These are phyloP conservation scores for Apotomis turbidana DNA, from an alignment of 2,888 invertebrate genomes.

Conservation along the genomic window DNA sequence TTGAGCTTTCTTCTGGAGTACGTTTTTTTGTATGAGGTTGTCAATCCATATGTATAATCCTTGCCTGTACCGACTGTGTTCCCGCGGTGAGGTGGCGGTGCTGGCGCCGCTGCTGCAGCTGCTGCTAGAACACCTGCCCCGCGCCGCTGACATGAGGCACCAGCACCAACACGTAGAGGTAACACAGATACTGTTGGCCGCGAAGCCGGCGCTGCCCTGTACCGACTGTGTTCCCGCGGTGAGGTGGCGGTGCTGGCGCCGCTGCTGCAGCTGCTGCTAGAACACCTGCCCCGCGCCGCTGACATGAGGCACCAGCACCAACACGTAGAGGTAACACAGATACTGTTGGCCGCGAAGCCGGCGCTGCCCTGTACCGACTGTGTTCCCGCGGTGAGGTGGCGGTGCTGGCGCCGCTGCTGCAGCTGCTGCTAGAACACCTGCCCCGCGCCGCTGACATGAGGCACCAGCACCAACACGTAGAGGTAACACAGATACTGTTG, in stretches of 20 bases:
- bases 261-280: conserved; percentile 90
- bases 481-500: too few relatives aligned
- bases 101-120: conserved; percentile 92
- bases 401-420: too few relatives aligned
- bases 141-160: conserved; percentile 92
- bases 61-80: conserved; percentile 94
- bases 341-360: too few relatives aligned
- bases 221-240: conserved; percentile 91
- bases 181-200: not conserved
- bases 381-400: too few relatives aligned
- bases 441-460: too few relatives aligned
- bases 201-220: conserved; percentile 96
- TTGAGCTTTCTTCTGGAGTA: too few relatives aligned
- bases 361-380: too few relatives aligned
- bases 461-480: too few relatives aligned
- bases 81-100: conserved; percentile 86
- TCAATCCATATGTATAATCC: too few relatives aligned
- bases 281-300: conserved; percentile 92
- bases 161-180: conserved; percentile 47
- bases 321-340: not conserved
- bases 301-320: conserved; percentile 86
- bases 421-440: too few relatives aligned
- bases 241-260: conserved; percentile 88
- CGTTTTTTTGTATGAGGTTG: too few relatives aligned
- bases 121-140: conserved; percentile 90